A percentile compares a stretch with the other conserved stretches of the same genome.
phyloP scores from a whole-genome alignment of 2,888 invertebrate species.

The Tanaodytes sp. region DNA sequence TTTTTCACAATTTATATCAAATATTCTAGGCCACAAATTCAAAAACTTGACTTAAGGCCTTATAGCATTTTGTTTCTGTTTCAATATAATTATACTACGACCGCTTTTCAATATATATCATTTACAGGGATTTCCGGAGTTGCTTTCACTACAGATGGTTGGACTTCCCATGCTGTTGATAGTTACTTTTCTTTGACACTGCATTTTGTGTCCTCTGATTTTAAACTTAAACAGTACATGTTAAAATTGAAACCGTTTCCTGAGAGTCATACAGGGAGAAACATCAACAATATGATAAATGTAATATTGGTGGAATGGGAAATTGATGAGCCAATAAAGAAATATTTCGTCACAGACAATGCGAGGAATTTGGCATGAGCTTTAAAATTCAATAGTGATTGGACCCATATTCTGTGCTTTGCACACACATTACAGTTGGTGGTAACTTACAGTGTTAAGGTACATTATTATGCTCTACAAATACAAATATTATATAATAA shows the following conservation, averaged over 20 bases:
- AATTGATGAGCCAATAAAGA: background rate
- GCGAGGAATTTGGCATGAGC: background rate
- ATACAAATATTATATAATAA: too few relatives aligned
- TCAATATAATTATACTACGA: too few relatives aligned
- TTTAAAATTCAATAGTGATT: background rate
- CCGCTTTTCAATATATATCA: background rate
- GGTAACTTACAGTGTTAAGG: background rate
- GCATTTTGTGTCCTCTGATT: constrained; percentile 6
- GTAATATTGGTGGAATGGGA: background rate
- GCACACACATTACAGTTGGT: background rate
- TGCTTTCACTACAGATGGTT: constrained; percentile 12
- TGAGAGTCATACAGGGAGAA: background rate
- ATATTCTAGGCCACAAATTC: background rate
- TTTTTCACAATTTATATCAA: background rate
- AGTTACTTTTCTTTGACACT: constrained; percentile 9
- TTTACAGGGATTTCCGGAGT: background rate
- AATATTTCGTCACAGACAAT: constrained; percentile 1
- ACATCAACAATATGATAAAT: background rate
- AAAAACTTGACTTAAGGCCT: too few relatives aligned
- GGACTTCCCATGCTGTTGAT: constrained; percentile 9
- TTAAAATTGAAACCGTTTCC: constrained; percentile 3
- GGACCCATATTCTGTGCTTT: background rate
- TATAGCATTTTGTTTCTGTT: too few relatives aligned
- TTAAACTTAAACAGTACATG: constrained; percentile 6
- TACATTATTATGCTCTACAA: too few relatives aligned